Percentiles rank a stretch among this genome's conserved stretches.
Conservation (phyloP, 2,888 invertebrate species). For the Yponomeuta evonymella region DNA sequence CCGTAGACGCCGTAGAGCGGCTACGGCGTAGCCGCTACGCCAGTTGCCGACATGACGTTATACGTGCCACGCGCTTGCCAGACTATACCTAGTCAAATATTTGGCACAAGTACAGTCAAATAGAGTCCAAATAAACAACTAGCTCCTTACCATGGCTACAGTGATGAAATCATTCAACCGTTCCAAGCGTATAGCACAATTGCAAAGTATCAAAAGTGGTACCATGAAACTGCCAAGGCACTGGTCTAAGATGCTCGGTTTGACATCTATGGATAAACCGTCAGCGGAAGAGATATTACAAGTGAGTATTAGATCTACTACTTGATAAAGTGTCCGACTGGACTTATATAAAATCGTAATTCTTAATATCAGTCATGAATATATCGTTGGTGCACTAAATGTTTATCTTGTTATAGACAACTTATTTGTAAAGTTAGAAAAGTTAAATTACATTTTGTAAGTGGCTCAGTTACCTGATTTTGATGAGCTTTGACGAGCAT, state of each 20-base stretch:
- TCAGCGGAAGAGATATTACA: constrained; percentile 49
- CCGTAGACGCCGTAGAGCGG: constrained; percentile 26
- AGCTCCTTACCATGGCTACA: background rate
- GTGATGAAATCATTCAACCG: constrained; percentile 40
- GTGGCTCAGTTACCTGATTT: background rate
- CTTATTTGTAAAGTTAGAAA: background rate
- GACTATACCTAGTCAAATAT: background rate
- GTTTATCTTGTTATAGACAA: background rate
- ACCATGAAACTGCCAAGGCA: constrained; percentile 52
- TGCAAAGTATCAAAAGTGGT: constrained; percentile 50
- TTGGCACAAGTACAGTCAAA: background rate
- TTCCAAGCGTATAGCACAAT: constrained; percentile 34
- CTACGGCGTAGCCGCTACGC: constrained; percentile 19
- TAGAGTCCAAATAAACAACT: background rate
- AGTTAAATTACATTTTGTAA: background rate
- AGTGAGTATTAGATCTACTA: constrained; percentile 35
- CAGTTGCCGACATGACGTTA: constrained; percentile 38
- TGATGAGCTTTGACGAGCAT: background rate
- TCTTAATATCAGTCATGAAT: no score
- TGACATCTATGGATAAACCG: constrained; percentile 39
- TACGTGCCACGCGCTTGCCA: constrained; percentile 29
- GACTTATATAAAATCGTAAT: background rate
- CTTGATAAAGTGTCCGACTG: background rate
- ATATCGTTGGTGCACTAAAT: no score
- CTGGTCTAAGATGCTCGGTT: constrained; percentile 57